Percentiles rank a stretch among this genome's conserved stretches.
These are phyloP conservation scores for Nyctibius grandis DNA, from an alignment of 2,797 vertebrate genomes.

Conservation along the genomic window DNA sequence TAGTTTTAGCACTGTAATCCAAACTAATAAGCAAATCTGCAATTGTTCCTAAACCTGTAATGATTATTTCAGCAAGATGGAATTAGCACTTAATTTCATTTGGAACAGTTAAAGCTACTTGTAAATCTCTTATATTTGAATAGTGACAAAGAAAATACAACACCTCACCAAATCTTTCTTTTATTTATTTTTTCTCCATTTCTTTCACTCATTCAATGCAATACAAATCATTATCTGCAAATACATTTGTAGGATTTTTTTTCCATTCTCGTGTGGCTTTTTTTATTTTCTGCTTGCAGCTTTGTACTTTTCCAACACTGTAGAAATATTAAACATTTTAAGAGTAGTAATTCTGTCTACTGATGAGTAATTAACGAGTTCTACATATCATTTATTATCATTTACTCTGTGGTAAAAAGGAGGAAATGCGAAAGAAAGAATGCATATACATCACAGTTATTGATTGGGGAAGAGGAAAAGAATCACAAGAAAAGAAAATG, in stretches of 20 bases:
- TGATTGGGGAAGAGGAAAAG: neutral
- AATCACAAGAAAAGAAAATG: neutral
- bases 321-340: neutral
- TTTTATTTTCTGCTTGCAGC: neutral
- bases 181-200: neutral
- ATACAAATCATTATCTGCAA: neutral
- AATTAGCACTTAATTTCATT: neutral
- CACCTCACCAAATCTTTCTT: neutral
- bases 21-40: neutral
- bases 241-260: neutral
- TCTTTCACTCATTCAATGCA: neutral
- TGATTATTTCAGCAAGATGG: neutral
- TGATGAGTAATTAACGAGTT: neutral
- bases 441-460: neutral
- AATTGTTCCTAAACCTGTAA: neutral
- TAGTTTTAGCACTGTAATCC: neutral
- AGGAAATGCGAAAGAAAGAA: neutral
- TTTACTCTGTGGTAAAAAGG: neutral
- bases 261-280: fast-evolving
- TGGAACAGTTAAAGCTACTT: neutral
- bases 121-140: neutral
- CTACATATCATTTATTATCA: neutral
- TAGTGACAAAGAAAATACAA: neutral
- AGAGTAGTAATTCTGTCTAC: neutral
- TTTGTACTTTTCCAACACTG: neutral